phyloP scores from a whole-genome alignment of 2,888 invertebrate genomes.

The Idaea aversata region DNA sequence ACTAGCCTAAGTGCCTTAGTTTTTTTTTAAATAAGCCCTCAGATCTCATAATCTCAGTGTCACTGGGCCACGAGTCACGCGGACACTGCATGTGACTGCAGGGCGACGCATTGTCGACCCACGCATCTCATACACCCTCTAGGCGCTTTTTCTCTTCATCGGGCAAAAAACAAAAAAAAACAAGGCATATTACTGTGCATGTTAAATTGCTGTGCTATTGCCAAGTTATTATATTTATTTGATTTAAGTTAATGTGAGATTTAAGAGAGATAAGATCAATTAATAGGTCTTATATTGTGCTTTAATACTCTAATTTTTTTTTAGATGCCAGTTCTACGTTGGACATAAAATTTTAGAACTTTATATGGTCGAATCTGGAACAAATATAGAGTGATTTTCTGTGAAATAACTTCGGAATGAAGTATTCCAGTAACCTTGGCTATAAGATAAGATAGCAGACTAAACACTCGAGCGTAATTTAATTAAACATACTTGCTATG shows the following conservation, averaged over 20 bases:
- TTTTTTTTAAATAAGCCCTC: conserved; percentile 32
- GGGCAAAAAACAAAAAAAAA: conserved; percentile 26
- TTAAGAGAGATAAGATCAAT: too few species aligned
- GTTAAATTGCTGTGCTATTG: neutral
- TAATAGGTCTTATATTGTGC: too few species aligned
- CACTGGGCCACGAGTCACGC: conserved; percentile 32
- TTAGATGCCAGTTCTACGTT: too few species aligned
- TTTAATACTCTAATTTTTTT: too few species aligned
- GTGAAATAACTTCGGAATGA: too few species aligned
- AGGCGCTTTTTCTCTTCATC: conserved; percentile 43
- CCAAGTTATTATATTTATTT: neutral
- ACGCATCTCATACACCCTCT: conserved; percentile 30
- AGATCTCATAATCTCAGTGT: conserved; percentile 51
- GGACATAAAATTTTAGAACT: too few species aligned
- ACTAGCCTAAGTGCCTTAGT: conserved; percentile 42
- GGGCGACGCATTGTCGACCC: conserved; percentile 23
- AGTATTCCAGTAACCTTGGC: neutral
- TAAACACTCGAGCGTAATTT: neutral
- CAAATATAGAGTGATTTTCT: too few species aligned
- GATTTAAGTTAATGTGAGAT: too few species aligned
- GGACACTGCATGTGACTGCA: conserved; percentile 30
- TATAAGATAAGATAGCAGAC: neutral
- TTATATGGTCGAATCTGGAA: too few species aligned
- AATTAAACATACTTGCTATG: neutral
- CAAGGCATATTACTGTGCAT: too few species aligned